Base-by-base conservation (phyloP, 2,797 vertebrate species). In the Sebastes trivittatus region DNA sequence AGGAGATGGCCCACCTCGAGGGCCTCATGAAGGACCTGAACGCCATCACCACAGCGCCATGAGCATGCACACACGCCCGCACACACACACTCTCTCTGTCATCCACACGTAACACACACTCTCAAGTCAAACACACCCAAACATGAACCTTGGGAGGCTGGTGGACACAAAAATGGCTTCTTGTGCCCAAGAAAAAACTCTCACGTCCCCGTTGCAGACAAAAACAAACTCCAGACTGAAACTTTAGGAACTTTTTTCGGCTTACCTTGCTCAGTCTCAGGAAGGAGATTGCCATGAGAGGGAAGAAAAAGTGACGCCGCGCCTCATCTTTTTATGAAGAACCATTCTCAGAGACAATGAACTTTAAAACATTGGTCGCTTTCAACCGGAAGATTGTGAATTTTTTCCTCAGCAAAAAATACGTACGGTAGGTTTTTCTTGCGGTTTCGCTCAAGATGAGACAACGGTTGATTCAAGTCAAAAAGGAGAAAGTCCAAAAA, bases 21-120 rank as follows among this genome's bases (percentile, higher is more conserved):
- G 98, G 98, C 93, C 96, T 99, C 49, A 99, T 99, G 98, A 99
- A 99, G 97, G 98, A 99, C 97, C 97, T 99, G 88, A 99, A 99
- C 11, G 98, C 98, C 95, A 99, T 99, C 95, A 99, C 98, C 30
- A 99, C 98, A 84, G 98, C 97, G 70, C 94, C 94, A 83, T 99
- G 97, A 98, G 88, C 92, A 85, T 60, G 49, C 83, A 80, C 78
- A 68, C 59, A 30, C 18, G 70, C 65, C 29, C 59, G 69, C 66
- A 78, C 73, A 61, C 75, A 7, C 18, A n/a, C 64, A 7, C 64
- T 94, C 96, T 82, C 85, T 95, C 97, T 79, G 87, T 82, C 85
- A 80, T 49, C 58, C 61, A 70, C 72, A 78, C 69, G 56, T 13
- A 73, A 73, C 82, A 82, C 23, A 59, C 77, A 76, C 72, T 73